A percentile compares a stretch with the other conserved stretches of the same genome.
Evolutionary conservation across 2,797 vertebrate genomes (phyloP).

Genomic region (Lepidocolaptes lacrymiger): DNA sequence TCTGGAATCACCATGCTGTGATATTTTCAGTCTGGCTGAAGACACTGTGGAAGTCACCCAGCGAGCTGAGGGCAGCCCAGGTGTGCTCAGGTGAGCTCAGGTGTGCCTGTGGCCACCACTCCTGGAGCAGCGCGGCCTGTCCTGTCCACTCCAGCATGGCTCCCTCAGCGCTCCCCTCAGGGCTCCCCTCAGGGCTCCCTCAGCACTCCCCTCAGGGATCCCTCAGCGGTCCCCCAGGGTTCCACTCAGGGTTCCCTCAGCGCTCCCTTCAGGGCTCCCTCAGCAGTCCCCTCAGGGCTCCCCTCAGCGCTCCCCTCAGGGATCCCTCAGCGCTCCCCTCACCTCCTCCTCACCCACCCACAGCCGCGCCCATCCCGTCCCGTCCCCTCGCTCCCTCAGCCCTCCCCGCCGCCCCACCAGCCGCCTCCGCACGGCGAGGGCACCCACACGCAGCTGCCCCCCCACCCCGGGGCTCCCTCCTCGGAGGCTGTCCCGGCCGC

Average conservation of each 20-base stretch:
- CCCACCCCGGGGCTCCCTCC: too few species aligned
- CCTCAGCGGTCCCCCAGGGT: too few species aligned
- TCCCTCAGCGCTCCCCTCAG: background rate
- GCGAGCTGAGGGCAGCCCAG: background rate
- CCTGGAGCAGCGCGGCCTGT: background rate
- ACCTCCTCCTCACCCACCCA: background rate
- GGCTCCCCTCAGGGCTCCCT: too few species aligned
- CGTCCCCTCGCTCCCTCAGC: background rate
- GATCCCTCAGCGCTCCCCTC: background rate
- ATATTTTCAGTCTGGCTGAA: background rate
- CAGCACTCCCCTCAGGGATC: too few species aligned
- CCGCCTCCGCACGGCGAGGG: background rate
- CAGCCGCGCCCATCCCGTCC: background rate
- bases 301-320: too few species aligned
- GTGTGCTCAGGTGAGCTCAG: background rate
- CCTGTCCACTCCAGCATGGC: rapidly evolving
- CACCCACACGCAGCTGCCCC: background rate
- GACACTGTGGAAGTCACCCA: background rate
- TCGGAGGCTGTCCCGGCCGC: too few species aligned
- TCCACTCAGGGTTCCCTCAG: too few species aligned
- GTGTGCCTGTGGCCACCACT: rapidly evolving
- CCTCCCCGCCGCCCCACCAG: background rate
- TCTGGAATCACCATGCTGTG: background rate
- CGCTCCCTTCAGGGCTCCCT: too few species aligned
- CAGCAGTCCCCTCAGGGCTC: too few species aligned